Base-by-base conservation (phyloP, 2,797 vertebrate species). In the Diceros bicornis region DNA sequence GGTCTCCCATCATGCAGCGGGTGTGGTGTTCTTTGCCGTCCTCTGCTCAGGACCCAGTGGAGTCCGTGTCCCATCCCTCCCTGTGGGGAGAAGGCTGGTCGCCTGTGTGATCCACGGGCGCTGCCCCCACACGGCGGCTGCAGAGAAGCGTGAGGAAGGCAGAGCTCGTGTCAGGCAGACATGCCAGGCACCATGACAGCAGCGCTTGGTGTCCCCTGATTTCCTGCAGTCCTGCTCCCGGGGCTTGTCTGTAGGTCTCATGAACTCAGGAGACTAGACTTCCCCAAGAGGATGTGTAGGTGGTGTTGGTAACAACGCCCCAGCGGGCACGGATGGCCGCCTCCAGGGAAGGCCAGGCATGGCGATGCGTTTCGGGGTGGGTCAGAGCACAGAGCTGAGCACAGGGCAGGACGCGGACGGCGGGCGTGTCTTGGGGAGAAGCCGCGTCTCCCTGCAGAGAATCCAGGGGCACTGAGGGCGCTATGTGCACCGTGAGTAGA, bases 241-340 rank as follows among this genome's bases (percentile, higher is more conserved):
- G 10, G 32, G 10, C 34, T 25, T 11, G 41, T 34, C 29, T 29
- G 1, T 10, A 18, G 4, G 2, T 3, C 55, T 20, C 17, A n/a
- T n/a, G 29, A 50, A 27, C 0, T 18, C 0, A 7, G 69, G 79
- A 47, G 41, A 47, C 6, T 0, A 8, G 17, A 27, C 37, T 14
- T 23, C 84, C 52, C 27, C 37, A 4, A 34, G 21, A 61, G 55
- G 57, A 50, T 7, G 13, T 20, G 17, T 18, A 9, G 0, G 41
- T 1, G 11, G 41, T 0, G 6, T 47, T 14, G 27, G 21, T 50
- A 27, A 18, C 6, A 6, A 0, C 13, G 4, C 2, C 12, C 3
- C 8, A 0, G 20, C 20, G 61, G 69, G 9, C 69, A 18, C 21
- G 0, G 4, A 1, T 9, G 69, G 41, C 7, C 2, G 0, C 41